phyloP scores from a whole-genome alignment of 2,797 vertebrate species.

The Echeneis naucrates region DNA sequence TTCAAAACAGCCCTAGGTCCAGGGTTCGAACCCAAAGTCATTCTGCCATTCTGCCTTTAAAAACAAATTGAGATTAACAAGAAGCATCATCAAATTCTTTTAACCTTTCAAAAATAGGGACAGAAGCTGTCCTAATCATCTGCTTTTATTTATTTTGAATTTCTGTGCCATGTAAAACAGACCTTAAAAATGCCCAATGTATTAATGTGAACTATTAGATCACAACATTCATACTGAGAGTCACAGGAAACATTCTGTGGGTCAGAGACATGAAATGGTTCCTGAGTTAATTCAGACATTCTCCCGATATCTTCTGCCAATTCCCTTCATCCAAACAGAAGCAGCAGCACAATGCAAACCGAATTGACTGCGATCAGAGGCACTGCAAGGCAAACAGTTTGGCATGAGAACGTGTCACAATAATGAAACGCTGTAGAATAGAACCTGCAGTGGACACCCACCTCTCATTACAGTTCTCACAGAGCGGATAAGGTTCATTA shows the following conservation, averaged over 20 bases:
- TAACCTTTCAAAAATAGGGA: too few relatives aligned
- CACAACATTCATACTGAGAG: conserved; percentile 32
- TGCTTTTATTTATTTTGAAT: conserved; percentile 7
- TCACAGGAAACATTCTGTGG: conserved; percentile 1
- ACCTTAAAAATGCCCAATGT: neutral
- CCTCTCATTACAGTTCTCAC: conserved; percentile 96
- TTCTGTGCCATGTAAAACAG: conserved; percentile 3
- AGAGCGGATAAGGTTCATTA: conserved; percentile 92
- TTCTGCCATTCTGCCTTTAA: too few relatives aligned
- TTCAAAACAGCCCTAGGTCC: too few relatives aligned
- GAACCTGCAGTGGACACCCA: conserved; percentile 50
- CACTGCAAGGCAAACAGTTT: conserved; percentile 79
- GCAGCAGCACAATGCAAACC: conserved; percentile 90
- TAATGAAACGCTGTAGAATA: neutral
- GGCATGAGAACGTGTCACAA: neutral
- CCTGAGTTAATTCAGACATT: conserved; percentile 50
- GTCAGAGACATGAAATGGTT: conserved; percentile 5
- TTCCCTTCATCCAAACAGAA: conserved; percentile 90
- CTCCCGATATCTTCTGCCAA: neutral
- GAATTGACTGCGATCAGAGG: conserved; percentile 93
- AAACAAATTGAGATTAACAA: too few relatives aligned
- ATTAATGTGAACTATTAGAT: conserved; percentile 17
- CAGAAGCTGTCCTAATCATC: neutral
- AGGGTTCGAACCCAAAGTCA: too few relatives aligned
- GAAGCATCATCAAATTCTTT: too few relatives aligned